Percentiles rank a stretch among this genome's conserved stretches.
Evolutionary conservation across 2,888 invertebrate species (phyloP).

Genomic region (Prenolepis imparis): DNA sequence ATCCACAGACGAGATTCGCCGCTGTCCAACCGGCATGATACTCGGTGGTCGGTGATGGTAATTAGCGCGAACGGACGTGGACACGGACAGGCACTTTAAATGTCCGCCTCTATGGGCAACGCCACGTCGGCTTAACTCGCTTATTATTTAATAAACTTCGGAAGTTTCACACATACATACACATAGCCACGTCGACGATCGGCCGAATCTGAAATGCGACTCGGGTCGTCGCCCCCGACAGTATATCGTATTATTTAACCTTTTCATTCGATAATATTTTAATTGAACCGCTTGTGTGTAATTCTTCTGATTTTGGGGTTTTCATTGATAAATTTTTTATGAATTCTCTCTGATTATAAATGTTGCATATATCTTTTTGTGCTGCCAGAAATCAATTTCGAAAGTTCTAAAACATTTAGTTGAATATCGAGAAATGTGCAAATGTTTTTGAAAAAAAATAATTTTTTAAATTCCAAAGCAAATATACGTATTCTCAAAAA

Average conservation of each 20-base stretch:
- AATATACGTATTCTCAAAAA: not conserved
- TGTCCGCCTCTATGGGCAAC: constrained; percentile 77
- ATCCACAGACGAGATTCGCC: constrained; percentile 62
- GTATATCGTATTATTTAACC: constrained; percentile 13
- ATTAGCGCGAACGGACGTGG: constrained; percentile 83
- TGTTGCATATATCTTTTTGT: not conserved
- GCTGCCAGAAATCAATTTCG: not conserved
- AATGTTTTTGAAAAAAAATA: not conserved
- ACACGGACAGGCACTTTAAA: constrained; percentile 84
- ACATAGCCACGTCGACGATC: constrained; percentile 25
- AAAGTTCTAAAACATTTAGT: not conserved
- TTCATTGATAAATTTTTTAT: not conserved
- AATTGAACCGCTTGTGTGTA: not conserved
- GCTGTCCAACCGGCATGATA: constrained; percentile 56
- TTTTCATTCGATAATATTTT: not conserved
- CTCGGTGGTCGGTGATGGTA: constrained; percentile 75
- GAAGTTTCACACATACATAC: constrained; percentile 35
- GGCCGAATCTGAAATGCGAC: constrained; percentile 47
- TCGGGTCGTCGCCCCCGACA: constrained; percentile 36
- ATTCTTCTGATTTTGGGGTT: not conserved
- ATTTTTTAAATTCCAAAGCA: not conserved
- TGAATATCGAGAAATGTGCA: not conserved
- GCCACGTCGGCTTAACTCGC: constrained; percentile 73
- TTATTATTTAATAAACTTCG: constrained; percentile 81
- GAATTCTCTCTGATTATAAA: not conserved